Evolutionary conservation across 2,113 vertebrate genomes (phyloP).

Genomic region (Galbula dea): DNA sequence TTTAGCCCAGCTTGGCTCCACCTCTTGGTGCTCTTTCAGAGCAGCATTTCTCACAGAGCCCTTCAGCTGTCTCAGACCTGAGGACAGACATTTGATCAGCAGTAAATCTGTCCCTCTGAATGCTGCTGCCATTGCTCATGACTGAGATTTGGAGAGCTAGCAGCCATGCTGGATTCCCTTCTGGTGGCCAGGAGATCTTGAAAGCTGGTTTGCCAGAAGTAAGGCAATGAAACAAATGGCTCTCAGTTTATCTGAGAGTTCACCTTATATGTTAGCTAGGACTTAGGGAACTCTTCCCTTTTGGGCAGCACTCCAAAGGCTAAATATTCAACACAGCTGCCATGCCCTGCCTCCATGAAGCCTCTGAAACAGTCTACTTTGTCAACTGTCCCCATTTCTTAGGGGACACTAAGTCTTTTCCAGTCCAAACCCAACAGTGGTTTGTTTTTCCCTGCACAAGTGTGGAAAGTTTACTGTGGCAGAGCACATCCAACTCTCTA

Average conservation of each 20-base stretch:
- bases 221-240: background rate
- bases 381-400: background rate
- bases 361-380: background rate
- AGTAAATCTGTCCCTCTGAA: background rate
- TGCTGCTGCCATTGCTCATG: background rate
- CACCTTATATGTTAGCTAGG: background rate
- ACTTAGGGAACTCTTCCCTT: background rate
- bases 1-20: background rate
- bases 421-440: background rate
- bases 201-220: background rate
- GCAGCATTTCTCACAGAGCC: background rate
- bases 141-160: background rate
- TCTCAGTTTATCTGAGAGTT: background rate
- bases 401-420: background rate
- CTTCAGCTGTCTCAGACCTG: background rate
- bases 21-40: background rate
- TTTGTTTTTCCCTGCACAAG: background rate
- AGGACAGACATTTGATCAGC: background rate
- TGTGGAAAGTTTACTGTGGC: background rate
- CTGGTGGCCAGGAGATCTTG: background rate
- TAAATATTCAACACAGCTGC: background rate
- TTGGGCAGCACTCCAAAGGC: background rate
- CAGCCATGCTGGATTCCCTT: background rate
- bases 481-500: background rate
- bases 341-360: background rate